Evolutionary conservation across 2,113 vertebrate species (phyloP).

Genomic region (Seriola aureovittata): DNA sequence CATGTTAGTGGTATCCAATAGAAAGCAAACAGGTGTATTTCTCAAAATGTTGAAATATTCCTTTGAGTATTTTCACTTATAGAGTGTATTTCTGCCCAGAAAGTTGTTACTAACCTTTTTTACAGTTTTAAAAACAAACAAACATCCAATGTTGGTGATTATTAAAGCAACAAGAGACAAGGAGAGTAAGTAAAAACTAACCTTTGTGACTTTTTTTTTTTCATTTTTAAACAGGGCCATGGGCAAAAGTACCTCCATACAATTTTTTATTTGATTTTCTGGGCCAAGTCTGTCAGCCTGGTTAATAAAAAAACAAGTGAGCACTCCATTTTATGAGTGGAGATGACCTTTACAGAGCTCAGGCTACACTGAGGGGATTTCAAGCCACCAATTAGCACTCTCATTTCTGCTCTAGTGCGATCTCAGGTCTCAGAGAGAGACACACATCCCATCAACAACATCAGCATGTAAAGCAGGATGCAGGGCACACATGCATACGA

Average conservation of each 20-base stretch:
- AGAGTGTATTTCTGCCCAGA: background rate
- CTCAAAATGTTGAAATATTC: background rate
- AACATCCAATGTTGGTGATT: background rate
- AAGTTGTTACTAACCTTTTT: background rate
- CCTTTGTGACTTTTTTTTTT: slow-evolving; percentile 11
- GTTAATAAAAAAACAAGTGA: slow-evolving; percentile 72
- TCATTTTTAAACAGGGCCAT: background rate
- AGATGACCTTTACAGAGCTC: slow-evolving; percentile 78
- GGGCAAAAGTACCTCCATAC: slow-evolving; percentile 19
- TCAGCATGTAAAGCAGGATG: slow-evolving; percentile 49
- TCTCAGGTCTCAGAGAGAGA: slow-evolving; percentile 48
- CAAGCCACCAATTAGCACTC: slow-evolving; percentile 77
- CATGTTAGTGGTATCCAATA: background rate
- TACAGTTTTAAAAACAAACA: background rate
- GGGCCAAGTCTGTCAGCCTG: slow-evolving; percentile 57
- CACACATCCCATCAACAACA: slow-evolving; percentile 60
- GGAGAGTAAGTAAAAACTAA: slow-evolving; percentile 36
- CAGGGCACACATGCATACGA: background rate
- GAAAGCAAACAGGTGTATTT: background rate
- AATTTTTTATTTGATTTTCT: slow-evolving; percentile 61
- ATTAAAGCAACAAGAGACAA: slow-evolving; percentile 31
- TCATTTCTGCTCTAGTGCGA: slow-evolving; percentile 45
- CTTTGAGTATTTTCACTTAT: background rate
- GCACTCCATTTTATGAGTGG: slow-evolving; percentile 72
- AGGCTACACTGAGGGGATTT: slow-evolving; percentile 70